Percentiles rank a stretch among this genome's conserved stretches.
Conservation (phyloP, 2,888 invertebrate species). For the Temnothorax rugatulus region DNA sequence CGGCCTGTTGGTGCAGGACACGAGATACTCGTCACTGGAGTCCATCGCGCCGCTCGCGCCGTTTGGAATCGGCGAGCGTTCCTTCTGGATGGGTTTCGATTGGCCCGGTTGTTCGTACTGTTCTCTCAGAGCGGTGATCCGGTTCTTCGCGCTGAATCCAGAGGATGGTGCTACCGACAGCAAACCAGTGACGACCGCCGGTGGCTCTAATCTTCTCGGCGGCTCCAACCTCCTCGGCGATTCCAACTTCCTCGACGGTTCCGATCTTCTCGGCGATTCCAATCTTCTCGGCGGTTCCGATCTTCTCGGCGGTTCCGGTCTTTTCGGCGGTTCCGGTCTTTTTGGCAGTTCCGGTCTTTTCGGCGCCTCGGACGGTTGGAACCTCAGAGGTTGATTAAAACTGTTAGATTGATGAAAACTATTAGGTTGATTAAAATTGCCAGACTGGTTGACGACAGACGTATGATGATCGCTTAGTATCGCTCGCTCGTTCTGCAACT, state of each 20-base stretch:
- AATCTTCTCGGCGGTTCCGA: not conserved
- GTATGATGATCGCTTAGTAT: conserved; percentile 57
- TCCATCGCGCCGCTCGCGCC: conserved; percentile 75
- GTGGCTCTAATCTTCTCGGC: conserved; percentile 45
- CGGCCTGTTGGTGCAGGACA: conserved; percentile 82
- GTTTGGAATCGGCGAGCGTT: conserved; percentile 72
- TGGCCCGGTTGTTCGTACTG: conserved; percentile 69
- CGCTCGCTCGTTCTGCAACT: conserved; percentile 69
- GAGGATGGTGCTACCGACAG: conserved; percentile 10
- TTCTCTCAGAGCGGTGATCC: conserved; percentile 68
- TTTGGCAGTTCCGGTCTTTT: not conserved
- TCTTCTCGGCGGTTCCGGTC: not conserved
- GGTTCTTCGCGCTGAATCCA: conserved; percentile 61
- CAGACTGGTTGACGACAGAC: conserved; percentile 24
- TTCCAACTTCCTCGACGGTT: conserved; percentile 47
- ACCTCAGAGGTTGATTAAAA: conserved; percentile 14
- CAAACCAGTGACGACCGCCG: conserved; percentile 41
- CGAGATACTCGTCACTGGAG: conserved; percentile 84
- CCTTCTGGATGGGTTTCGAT: conserved; percentile 67
- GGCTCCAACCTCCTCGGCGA: conserved; percentile 21
- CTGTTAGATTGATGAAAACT: conserved; percentile 2
- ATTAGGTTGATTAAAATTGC: conserved; percentile 1
- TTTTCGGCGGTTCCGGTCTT: not conserved
- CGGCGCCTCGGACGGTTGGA: not conserved
- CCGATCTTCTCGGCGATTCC: conserved; percentile 4